These are phyloP conservation scores for Thermophis baileyi DNA, from an alignment of 2,113 vertebrate genomes.

Conservation along the genomic window DNA sequence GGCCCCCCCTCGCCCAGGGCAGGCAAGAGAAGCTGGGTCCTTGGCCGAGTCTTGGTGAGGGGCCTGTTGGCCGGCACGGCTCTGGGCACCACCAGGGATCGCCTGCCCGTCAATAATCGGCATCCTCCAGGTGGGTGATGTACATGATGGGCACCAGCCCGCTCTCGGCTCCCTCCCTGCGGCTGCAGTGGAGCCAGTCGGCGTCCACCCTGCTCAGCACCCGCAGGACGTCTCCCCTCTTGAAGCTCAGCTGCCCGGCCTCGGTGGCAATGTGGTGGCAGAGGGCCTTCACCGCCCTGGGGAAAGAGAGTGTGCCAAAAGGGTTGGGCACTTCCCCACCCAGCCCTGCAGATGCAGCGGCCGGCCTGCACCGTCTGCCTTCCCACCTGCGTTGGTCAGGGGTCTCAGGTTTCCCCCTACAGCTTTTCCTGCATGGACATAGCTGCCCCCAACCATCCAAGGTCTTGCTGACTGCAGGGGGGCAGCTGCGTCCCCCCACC, in stretches of 20 bases:
- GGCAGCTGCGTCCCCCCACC: neutral
- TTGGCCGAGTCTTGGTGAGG: neutral
- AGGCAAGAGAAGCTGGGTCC: neutral
- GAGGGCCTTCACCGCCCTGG: conserved; percentile 85
- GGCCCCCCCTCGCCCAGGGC: neutral
- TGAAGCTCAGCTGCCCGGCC: conserved; percentile 90
- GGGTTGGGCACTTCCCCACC: neutral
- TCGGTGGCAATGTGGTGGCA: conserved; percentile 91
- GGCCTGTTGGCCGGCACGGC: neutral
- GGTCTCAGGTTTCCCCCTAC: neutral
- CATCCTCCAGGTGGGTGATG: conserved; percentile 70
- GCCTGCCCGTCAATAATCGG: conserved; percentile 54
- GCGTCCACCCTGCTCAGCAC: conserved; percentile 79
- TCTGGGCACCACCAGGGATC: neutral
- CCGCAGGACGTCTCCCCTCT: conserved; percentile 81
- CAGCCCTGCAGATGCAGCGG: no score
- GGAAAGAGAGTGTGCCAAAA: neutral
- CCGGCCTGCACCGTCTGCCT: accelerated
- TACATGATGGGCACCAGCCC: conserved; percentile 91
- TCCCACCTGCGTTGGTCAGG: neutral
- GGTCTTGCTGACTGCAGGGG: neutral
- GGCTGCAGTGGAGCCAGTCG: conserved; percentile 87
- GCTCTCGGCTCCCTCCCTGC: conserved; percentile 60
- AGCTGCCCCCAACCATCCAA: neutral
- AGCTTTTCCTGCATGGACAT: neutral